Conservation (phyloP, 2,113 vertebrate genomes). For the Phyllopteryx taeniolatus region DNA sequence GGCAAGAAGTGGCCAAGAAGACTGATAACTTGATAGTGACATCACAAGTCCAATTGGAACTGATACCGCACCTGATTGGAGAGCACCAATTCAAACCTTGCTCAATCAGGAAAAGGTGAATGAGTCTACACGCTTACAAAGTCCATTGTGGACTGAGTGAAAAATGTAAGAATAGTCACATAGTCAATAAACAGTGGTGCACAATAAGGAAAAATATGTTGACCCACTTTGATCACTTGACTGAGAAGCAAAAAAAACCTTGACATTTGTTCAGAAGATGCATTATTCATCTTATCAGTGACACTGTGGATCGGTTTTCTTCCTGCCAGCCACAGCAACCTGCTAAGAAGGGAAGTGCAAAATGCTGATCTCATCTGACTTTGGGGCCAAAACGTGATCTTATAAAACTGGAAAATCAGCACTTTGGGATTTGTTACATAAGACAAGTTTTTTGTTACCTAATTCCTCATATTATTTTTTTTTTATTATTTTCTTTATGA, state of each 20-base stretch:
- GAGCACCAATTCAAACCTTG: not conserved
- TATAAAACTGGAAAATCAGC: not conserved
- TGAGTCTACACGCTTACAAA: not conserved
- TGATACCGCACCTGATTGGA: not conserved
- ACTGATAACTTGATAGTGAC: not conserved
- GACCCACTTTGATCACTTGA: not conserved
- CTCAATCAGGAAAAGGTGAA: not conserved
- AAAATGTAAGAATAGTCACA: not conserved
- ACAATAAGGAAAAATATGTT: not conserved
- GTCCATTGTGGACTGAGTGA: not conserved
- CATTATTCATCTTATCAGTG: not conserved
- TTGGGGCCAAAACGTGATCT: not conserved
- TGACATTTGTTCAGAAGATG: not conserved
- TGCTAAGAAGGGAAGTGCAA: not conserved
- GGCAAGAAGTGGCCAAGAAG: not conserved
- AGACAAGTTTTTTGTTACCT: not conserved
- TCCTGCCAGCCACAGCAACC: not conserved
- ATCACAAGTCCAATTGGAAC: not conserved
- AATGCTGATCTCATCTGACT: not conserved
- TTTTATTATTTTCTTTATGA: not conserved
- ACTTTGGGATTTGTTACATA: not conserved
- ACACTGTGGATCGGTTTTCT: not conserved
- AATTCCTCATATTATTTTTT: not conserved
- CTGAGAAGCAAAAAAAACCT: not conserved
- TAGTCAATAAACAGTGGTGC: not conserved